A percentile compares a stretch with the other conserved stretches of the same genome.
Conservation (phyloP, 2,888 invertebrate species). For the Brenthis daphne region DNA sequence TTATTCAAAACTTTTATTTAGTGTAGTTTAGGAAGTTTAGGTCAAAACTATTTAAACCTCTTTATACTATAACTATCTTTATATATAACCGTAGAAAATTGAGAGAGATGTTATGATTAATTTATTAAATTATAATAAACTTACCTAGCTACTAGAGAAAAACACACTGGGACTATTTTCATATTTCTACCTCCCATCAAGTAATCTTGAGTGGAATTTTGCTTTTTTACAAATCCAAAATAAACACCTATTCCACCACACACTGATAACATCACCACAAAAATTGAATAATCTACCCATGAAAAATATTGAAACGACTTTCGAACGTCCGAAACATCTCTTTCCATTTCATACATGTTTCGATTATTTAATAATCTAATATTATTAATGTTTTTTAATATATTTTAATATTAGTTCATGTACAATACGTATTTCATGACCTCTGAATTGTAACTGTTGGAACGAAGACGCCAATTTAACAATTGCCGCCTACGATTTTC, state of each 20-base stretch:
- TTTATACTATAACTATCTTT: no score
- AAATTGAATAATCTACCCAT: constrained; percentile 85
- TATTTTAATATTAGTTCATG: not conserved
- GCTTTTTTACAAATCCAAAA: constrained; percentile 87
- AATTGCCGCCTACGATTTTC: constrained; percentile 65
- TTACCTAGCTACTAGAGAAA: constrained; percentile 91
- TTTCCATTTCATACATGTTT: constrained; percentile 47
- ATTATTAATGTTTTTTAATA: no score
- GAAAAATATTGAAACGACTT: constrained; percentile 73
- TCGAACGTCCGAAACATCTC: constrained; percentile 55
- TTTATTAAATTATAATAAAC: constrained; percentile 20
- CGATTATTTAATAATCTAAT: constrained; percentile 1
- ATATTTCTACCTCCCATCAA: constrained; percentile 91
- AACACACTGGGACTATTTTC: constrained; percentile 88
- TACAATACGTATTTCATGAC: constrained; percentile 24
- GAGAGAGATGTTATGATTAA: no score
- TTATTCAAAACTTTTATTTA: constrained; percentile 1
- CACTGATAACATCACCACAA: constrained; percentile 85
- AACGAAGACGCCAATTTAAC: constrained; percentile 55
- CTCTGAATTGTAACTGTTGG: constrained; percentile 25
- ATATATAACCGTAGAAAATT: no score
- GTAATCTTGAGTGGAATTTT: constrained; percentile 85
- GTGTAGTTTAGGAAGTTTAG: no score
- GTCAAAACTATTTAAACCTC: no score
- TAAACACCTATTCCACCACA: constrained; percentile 90